Percentiles rank a stretch among this genome's conserved stretches.
Evolutionary conservation across 2,888 invertebrate genomes (phyloP).

Genomic region (Spilarctia lutea): DNA sequence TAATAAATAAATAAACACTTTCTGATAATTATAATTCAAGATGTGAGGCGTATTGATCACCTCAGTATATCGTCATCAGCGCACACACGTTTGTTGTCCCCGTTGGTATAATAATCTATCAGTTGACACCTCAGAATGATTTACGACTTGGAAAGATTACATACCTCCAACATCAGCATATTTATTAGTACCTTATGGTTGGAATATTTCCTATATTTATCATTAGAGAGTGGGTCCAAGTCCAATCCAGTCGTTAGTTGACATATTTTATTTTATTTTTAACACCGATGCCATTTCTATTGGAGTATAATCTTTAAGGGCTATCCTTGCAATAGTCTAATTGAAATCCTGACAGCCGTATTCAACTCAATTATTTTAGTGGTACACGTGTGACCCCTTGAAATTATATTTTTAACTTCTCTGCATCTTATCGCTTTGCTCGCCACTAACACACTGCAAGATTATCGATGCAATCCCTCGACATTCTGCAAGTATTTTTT

Average conservation of each 20-base stretch:
- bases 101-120: conserved; percentile 4
- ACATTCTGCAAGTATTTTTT: too few species aligned
- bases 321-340: not conserved
- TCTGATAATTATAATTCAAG: conserved; percentile 7
- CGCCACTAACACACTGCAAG: not conserved
- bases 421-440: not conserved
- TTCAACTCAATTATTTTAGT: not conserved
- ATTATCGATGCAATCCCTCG: not conserved
- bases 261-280: too few species aligned
- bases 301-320: not conserved
- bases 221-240: too few species aligned
- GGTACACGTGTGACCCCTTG: not conserved
- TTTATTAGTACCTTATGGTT: not conserved
- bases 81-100: not conserved
- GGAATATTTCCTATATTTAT: not conserved
- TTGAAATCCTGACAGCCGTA: too few species aligned
- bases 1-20: not conserved
- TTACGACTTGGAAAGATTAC: conserved; percentile 8
- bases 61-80: conserved; percentile 10
- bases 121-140: conserved; percentile 3
- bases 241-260: too few species aligned
- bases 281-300: not conserved
- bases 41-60: conserved; percentile 16
- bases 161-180: not conserved
- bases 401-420: not conserved